These are phyloP conservation scores for Mus caroli DNA, from an alignment of 2,797 vertebrate species.

Conservation along the genomic window DNA sequence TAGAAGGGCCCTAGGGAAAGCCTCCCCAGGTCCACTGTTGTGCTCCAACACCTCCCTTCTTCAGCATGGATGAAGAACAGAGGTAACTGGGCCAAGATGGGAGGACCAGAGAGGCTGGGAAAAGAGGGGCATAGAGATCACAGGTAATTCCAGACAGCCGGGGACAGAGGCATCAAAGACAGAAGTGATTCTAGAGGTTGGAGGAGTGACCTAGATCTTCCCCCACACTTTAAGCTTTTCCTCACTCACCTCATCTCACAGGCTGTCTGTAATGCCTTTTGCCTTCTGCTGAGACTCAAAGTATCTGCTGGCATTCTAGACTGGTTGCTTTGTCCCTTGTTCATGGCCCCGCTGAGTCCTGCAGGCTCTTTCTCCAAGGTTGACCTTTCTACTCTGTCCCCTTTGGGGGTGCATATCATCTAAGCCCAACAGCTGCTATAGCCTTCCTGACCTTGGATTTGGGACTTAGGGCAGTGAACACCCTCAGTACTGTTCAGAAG, in stretches of 20 bases:
- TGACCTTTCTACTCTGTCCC: accelerated
- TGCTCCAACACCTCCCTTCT: neutral
- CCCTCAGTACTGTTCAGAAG: neutral
- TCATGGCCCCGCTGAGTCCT: neutral
- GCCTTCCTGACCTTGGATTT: neutral
- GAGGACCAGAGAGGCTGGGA: neutral
- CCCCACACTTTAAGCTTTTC: accelerated
- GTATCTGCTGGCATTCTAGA: neutral
- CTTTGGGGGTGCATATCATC: neutral
- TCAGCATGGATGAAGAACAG: neutral
- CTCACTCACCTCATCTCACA: neutral
- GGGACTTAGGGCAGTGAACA: neutral
- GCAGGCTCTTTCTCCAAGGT: neutral
- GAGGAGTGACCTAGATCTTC: no score
- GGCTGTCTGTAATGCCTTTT: accelerated
- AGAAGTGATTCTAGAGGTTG: neutral
- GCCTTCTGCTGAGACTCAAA: neutral
- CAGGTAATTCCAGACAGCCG: neutral
- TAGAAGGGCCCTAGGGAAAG: neutral
- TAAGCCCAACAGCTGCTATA: neutral
- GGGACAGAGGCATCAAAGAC: neutral
- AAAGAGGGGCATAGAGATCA: neutral
- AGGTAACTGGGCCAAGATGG: neutral
- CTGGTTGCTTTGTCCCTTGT: neutral
- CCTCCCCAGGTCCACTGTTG: neutral